Evolutionary conservation across 2,888 invertebrate species (phyloP).

Genomic region (Lysandra bellargus): DNA sequence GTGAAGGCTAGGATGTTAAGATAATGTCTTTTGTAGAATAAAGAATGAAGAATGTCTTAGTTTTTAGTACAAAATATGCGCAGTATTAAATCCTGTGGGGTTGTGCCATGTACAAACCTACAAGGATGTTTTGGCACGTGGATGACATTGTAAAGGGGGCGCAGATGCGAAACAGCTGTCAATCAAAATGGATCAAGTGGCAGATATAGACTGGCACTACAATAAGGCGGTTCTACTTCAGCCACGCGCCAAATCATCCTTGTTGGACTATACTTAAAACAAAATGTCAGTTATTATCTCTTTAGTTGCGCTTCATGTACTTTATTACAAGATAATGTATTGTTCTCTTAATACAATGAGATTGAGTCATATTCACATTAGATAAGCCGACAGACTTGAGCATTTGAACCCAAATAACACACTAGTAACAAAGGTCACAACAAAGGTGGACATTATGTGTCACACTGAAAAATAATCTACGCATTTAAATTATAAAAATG

Average conservation of each 20-base stretch:
- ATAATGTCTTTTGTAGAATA: no score
- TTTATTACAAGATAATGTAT: slow-evolving; percentile 49
- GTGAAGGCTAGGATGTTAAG: no score
- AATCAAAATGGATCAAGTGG: neutral
- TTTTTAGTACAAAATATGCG: no score
- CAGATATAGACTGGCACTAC: neutral
- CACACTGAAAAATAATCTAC: neutral
- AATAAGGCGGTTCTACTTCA: neutral
- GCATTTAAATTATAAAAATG: neutral
- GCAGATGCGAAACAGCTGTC: neutral
- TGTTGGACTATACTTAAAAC: neutral
- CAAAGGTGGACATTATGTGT: neutral
- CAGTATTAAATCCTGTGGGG: no score
- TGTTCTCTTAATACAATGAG: slow-evolving; percentile 55
- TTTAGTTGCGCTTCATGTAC: slow-evolving; percentile 30
- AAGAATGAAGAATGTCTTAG: no score
- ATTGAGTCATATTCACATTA: slow-evolving; percentile 50
- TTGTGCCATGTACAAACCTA: neutral
- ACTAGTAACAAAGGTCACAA: slow-evolving; percentile 3
- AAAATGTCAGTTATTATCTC: slow-evolving; percentile 28
- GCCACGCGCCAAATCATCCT: neutral
- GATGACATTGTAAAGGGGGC: neutral
- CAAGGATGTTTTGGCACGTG: neutral
- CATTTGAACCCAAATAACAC: slow-evolving; percentile 44
- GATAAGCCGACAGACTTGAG: slow-evolving; percentile 51